Evolutionary conservation across 2,113 vertebrate species (phyloP), one percentile per base, ranked within the genome.

Genomic region (Cardinalis cardinalis): DNA sequence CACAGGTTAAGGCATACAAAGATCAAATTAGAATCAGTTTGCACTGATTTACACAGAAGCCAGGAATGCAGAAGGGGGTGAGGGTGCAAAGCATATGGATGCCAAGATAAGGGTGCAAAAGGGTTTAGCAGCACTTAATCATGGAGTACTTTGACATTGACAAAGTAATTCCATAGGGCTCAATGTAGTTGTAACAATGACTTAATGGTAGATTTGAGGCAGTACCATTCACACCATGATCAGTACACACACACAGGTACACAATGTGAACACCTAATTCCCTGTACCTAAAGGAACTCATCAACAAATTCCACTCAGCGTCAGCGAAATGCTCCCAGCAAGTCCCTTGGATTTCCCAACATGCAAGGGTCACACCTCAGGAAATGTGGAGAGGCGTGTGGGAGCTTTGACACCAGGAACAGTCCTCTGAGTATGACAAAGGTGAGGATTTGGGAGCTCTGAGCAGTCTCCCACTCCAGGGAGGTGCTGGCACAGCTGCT

Each of bases 141-240:
- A 64, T 2, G 0, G 4, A 52, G 44, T 17, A 51, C 23, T 43
- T 32, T 1, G 38, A 38, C 51, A 84, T 12, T 66, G 31, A 34
- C 32, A 65, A 56, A 51, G n/a, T 4, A 19, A 38, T 65, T 72
- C 32, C 52, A n/a, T 1, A 14, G 58, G 36, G 43, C 10, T 65
- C 5, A 0, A 43, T 43, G 3, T 2, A 51, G 43, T 7, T 36
- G 3, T 4, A 58, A 26, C 14, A 63, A 34, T 4, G 19, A 65
- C 23, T 51, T 58, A 32, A 72, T 18, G 14, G 38, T 12, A 64
- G 38, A 44, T 65, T 7, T 38, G 52, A 51, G 38, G 53, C 24
- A 43, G 51, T 29, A 24, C 36, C 43, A 38, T 9, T 28, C 59
- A 38, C 9, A 19, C 15, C 26, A 29, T 8, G 3, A 58, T 19